phyloP scores from a whole-genome alignment of 92 coral and sea anemone genomes.

The Porites cylindrica region DNA sequence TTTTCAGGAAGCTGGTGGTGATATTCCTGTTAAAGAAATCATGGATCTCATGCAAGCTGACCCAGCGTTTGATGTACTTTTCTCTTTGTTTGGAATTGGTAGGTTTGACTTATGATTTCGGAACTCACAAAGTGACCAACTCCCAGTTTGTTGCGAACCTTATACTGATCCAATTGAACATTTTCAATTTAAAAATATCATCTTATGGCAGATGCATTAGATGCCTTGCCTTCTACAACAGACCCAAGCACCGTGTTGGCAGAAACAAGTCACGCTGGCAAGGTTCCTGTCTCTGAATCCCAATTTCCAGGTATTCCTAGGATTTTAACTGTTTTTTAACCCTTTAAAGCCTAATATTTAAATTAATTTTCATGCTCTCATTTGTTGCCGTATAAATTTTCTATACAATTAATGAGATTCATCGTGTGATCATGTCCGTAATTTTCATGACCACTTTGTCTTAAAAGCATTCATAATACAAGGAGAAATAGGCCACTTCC shows the following conservation, averaged over 20 bases:
- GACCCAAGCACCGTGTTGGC: neutral
- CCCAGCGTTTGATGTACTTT: slow-evolving; percentile 89
- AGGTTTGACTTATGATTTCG: neutral
- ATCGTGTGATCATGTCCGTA: too few relatives aligned
- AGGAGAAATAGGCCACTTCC: too few relatives aligned
- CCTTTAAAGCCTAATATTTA: too few relatives aligned
- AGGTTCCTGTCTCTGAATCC: neutral
- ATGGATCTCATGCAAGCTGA: slow-evolving; percentile 85
- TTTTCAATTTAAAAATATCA: too few relatives aligned
- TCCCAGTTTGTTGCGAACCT: too few relatives aligned
- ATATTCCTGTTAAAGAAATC: slow-evolving; percentile 88
- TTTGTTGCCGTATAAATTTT: too few relatives aligned
- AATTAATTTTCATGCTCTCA: too few relatives aligned
- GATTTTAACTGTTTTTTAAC: neutral
- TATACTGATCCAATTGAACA: too few relatives aligned
- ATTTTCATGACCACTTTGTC: too few relatives aligned
- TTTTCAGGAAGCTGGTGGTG: slow-evolving; percentile 27
- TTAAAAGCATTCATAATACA: too few relatives aligned
- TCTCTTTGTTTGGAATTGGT: slow-evolving; percentile 80
- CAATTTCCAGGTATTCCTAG: slow-evolving; percentile 3
- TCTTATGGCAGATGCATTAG: slow-evolving; percentile 33
- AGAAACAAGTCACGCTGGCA: neutral
- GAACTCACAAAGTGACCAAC: too few relatives aligned
- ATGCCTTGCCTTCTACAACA: slow-evolving; percentile 33
- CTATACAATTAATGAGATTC: too few relatives aligned